A percentile compares a stretch with the other conserved stretches of the same genome.
Conservation (phyloP, 1,140 invertebrate genomes). For the Conopomorpha cramerella region DNA sequence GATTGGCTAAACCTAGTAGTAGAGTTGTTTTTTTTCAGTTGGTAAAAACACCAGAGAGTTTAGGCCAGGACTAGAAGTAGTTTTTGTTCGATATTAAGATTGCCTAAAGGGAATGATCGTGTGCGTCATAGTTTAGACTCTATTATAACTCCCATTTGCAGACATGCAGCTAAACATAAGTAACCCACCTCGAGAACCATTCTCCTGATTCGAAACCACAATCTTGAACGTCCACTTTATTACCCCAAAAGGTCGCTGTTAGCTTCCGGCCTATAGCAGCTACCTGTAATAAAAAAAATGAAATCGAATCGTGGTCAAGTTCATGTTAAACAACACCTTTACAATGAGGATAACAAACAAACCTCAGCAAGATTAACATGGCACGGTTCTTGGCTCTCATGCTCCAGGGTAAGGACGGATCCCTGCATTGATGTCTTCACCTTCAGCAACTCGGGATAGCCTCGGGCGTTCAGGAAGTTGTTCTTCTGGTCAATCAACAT, state of each 20-base stretch:
- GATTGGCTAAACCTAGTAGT: too few relatives aligned
- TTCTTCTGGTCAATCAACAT: constrained; percentile 62
- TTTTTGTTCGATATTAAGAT: too few relatives aligned
- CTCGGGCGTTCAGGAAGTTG: constrained; percentile 60
- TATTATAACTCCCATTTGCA: too few relatives aligned
- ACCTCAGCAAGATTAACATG: constrained; percentile 58
- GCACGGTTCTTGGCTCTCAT: constrained; percentile 58
- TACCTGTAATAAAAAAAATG: constrained; percentile 20
- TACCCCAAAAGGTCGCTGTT: constrained; percentile 30
- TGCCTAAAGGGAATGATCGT: too few relatives aligned
- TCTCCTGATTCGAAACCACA: constrained; percentile 66
- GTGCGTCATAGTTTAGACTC: too few relatives aligned
- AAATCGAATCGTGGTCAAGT: too few relatives aligned
- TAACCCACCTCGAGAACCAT: constrained; percentile 66
- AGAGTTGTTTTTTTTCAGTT: too few relatives aligned
- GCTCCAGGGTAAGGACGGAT: constrained; percentile 53
- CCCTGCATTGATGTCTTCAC: constrained; percentile 52
- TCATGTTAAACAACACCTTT: too few relatives aligned
- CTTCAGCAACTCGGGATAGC: constrained; percentile 57
- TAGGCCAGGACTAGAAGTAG: too few relatives aligned
- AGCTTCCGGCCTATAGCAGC: constrained; percentile 16
- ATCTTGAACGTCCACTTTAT: constrained; percentile 61
- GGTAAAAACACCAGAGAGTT: too few relatives aligned
- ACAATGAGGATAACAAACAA: too few relatives aligned
- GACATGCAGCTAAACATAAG: too few relatives aligned